These are phyloP conservation scores for Platycnemis pennipes DNA, from an alignment of 2,888 invertebrate genomes.

Conservation along the genomic window DNA sequence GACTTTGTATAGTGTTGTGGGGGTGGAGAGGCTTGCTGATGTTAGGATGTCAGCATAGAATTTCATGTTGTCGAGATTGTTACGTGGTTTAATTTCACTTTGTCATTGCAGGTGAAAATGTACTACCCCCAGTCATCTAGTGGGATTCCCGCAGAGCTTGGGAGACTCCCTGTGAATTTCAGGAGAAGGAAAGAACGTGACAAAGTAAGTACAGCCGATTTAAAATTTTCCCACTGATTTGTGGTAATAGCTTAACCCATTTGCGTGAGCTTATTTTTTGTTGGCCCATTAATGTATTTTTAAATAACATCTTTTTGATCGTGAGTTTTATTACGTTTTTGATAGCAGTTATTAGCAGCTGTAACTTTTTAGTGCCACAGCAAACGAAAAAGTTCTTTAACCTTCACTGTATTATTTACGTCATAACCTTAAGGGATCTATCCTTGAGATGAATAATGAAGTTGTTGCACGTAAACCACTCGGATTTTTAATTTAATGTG, in stretches of 20 bases:
- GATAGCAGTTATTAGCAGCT: too few relatives aligned
- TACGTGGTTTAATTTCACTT: background rate
- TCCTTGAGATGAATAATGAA: too few relatives aligned
- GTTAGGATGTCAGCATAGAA: too few relatives aligned
- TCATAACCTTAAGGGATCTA: too few relatives aligned
- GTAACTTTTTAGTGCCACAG: too few relatives aligned
- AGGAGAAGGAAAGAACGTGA: constrained; percentile 55
- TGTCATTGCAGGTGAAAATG: constrained; percentile 31
- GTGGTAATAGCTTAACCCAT: background rate
- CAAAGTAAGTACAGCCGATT: constrained; percentile 34
- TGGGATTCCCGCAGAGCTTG: constrained; percentile 53
- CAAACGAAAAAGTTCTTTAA: too few relatives aligned
- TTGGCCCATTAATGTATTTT: background rate
- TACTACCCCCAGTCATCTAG: constrained; percentile 60
- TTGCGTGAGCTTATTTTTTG: background rate
- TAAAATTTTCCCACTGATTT: background rate
- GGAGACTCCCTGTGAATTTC: constrained; percentile 41
- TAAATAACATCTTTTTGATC: background rate
- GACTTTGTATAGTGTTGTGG: too few relatives aligned
- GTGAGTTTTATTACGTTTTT: background rate
- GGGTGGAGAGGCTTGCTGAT: too few relatives aligned
- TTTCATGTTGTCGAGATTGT: background rate
- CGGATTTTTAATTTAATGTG: too few relatives aligned
- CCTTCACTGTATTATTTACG: too few relatives aligned
- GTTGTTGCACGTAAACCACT: too few relatives aligned